Conservation (phyloP, 1,140 invertebrate species). For the Cataglyphis hispanica region DNA sequence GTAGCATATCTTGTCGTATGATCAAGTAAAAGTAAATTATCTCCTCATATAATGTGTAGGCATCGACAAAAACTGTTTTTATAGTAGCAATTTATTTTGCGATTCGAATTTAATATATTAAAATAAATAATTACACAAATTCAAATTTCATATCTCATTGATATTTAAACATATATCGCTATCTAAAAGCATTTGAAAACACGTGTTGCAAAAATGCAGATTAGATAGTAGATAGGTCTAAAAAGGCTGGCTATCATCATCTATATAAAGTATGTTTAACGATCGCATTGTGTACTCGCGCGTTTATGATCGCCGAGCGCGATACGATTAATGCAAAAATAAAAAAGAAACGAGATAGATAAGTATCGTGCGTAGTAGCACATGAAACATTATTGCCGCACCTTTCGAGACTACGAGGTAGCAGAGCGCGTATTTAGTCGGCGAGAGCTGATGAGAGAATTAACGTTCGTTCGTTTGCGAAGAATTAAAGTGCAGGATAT, state of each 20-base stretch:
- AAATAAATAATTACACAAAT: not conserved
- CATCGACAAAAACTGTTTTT: not conserved
- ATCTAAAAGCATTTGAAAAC: constrained; percentile 33
- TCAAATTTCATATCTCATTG: not conserved
- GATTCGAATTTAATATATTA: not conserved
- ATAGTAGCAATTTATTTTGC: not conserved
- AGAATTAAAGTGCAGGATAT: constrained; percentile 23
- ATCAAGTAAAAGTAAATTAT: not conserved
- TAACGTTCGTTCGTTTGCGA: constrained; percentile 26
- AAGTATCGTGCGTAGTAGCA: constrained; percentile 14
- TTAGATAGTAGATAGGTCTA: constrained; percentile 52
- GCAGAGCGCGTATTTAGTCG: not conserved
- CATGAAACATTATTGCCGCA: constrained; percentile 17
- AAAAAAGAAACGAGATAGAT: constrained; percentile 13
- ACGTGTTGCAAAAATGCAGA: constrained; percentile 4
- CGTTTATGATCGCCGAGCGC: constrained; percentile 21
- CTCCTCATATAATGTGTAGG: not conserved
- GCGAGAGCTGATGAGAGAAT: constrained; percentile 1
- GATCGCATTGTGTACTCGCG: constrained; percentile 10
- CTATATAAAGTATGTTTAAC: constrained; percentile 43
- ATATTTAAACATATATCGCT: constrained; percentile 19
- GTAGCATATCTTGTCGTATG: not conserved
- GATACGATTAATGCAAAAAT: constrained; percentile 44
- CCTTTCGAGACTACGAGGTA: constrained; percentile 22
- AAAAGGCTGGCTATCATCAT: constrained; percentile 38